A percentile compares a stretch with the other conserved stretches of the same genome.
Evolutionary conservation across 1,140 invertebrate genomes (phyloP).

Genomic region (Mylabris phalerata): DNA sequence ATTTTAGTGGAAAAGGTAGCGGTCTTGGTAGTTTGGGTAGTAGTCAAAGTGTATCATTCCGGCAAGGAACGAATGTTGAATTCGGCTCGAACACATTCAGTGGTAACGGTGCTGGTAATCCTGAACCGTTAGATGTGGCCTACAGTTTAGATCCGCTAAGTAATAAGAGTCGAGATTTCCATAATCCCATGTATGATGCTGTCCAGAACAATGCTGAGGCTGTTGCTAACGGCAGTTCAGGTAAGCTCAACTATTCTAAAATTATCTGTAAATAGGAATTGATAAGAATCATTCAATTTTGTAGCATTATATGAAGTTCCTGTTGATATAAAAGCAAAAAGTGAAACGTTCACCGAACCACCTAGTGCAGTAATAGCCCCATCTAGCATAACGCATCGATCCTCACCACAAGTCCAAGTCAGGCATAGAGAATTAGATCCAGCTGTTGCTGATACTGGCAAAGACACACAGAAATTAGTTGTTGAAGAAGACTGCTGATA

Average conservation of each 20-base stretch:
- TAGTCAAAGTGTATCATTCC: conserved; percentile 90
- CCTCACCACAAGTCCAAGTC: conserved; percentile 64
- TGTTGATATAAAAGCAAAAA: conserved; percentile 59
- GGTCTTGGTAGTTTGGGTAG: conserved; percentile 68
- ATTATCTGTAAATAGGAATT: background rate
- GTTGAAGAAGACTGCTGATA: conserved; percentile 71
- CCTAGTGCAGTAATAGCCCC: conserved; percentile 69
- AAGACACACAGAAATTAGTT: conserved; percentile 76
- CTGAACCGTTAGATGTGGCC: conserved; percentile 58
- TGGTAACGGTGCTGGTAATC: conserved; percentile 40
- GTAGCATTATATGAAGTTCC: conserved; percentile 70
- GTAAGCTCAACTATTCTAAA: conserved; percentile 33
- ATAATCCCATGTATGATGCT: conserved; percentile 94
- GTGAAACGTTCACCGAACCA: conserved; percentile 48
- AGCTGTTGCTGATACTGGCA: conserved; percentile 75
- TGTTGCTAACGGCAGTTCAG: conserved; percentile 52
- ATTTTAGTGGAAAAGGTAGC: conserved; percentile 65
- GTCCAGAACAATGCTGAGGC: conserved; percentile 52
- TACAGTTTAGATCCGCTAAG: conserved; percentile 67
- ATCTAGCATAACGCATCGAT: conserved; percentile 69
- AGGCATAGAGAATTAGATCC: conserved; percentile 76
- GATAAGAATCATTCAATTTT: conserved; percentile 2
- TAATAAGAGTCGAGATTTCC: conserved; percentile 79
- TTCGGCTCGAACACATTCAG: conserved; percentile 64
- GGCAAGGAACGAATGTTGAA: conserved; percentile 89